Evolutionary conservation across 2,113 vertebrate genomes (phyloP), one percentile per base, ranked within the genome.

Genomic region (Lanius ludovicianus): DNA sequence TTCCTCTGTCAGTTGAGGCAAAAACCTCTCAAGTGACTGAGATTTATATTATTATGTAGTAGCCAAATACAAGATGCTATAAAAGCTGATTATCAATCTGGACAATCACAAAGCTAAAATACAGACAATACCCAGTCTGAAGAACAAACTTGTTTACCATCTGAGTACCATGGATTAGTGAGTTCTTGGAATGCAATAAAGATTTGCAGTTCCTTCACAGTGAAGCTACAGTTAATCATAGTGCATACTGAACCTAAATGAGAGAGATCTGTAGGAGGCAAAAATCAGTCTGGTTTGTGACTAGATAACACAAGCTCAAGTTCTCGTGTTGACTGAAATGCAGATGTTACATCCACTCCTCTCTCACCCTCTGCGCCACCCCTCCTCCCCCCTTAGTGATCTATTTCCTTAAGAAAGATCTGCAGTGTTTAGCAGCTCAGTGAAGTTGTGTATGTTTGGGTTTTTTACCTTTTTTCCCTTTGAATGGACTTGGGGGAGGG

Each of bases 141-240:
- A 86, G 65, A n/a, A 95, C 50, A 47, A 65, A 50, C n/a, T 20
- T 41, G 42, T 83, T 92, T 78, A 78, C 19, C 49, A 69, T 37
- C 30, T 91, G 44, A 95, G 64, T 59, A 67, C 27, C 56, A 35
- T 2, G 47, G 89, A 84, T 87, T 52, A 93, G 28, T 0, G 19
- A 85, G 56, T 88, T 95, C 94, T 68, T 47, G 22, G 91, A 95
- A 92, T 31, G 68, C 69, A 70, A 31, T n/a, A 18, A 69, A 79
- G 37, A 55, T 70, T 11, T 3, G 19, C 6, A 62, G 37, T 24
- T 8, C 42, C 27, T 70, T 53, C 49, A 56, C 11, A 10, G 30
- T 6, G 33, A 47, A 87, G 41, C 0, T 80, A 37, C 69, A 93
- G 74, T 39, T 57, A 53, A 57, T 18, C 28, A 53, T 18, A 41